A percentile compares a stretch with the other conserved stretches of the same genome.
Conservation (phyloP, 2,888 invertebrate species). For the Pocota personata region DNA sequence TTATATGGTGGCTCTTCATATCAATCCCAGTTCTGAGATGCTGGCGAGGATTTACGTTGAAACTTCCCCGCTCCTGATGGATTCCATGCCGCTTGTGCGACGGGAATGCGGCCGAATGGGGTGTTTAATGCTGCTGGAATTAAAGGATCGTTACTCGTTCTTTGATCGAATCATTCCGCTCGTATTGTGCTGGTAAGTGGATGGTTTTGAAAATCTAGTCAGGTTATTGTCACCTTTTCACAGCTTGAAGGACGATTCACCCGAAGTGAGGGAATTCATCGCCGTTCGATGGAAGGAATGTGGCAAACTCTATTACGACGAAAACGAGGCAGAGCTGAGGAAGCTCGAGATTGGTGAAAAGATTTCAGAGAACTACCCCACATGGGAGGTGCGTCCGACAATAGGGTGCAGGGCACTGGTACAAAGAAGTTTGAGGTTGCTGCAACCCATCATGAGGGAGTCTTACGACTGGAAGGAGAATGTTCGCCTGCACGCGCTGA, state of each 20-base stretch:
- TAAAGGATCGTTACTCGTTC: constrained; percentile 94
- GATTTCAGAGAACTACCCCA: constrained; percentile 89
- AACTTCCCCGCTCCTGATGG: constrained; percentile 94
- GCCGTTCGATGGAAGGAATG: constrained; percentile 87
- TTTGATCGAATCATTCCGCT: constrained; percentile 94
- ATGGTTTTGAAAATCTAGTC: neutral
- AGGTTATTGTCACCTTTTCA: constrained; percentile 44
- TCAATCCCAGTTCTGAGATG: constrained; percentile 87
- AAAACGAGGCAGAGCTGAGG: constrained; percentile 94
- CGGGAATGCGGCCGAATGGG: constrained; percentile 90
- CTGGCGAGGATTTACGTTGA: constrained; percentile 89
- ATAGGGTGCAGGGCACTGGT: constrained; percentile 93
- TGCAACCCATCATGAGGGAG: constrained; percentile 80
- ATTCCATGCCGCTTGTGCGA: constrained; percentile 91
- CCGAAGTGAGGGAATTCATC: constrained; percentile 87
- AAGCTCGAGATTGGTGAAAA: constrained; percentile 91
- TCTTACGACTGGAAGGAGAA: constrained; percentile 82
- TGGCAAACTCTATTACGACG: constrained; percentile 91
- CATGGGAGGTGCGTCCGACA: constrained; percentile 89
- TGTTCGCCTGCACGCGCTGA: constrained; percentile 81
- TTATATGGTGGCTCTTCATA: constrained; percentile 85
- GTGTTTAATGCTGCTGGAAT: constrained; percentile 89
- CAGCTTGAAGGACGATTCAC: constrained; percentile 91
- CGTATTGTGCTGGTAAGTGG: constrained; percentile 89
- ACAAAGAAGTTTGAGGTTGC: constrained; percentile 85